phyloP scores from a whole-genome alignment of 2,888 invertebrate species.

The Microplitis manilae region DNA sequence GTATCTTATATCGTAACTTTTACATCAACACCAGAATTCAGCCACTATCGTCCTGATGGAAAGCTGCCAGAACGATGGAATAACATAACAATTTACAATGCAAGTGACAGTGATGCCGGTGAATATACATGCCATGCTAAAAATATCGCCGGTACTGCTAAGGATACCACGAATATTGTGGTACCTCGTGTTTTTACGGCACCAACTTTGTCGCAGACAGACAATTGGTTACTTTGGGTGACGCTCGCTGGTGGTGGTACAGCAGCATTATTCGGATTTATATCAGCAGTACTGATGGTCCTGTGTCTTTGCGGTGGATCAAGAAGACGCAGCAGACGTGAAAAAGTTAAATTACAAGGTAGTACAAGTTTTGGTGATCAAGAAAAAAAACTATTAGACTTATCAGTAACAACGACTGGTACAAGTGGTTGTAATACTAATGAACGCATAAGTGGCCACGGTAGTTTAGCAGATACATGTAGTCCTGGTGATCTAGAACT shows the following conservation, averaged over 20 bases:
- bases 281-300: conserved; percentile 76
- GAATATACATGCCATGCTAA: conserved; percentile 87
- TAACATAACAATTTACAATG: conserved; percentile 87
- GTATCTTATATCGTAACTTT: conserved; percentile 48
- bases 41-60: conserved; percentile 56
- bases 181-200: conserved; percentile 82
- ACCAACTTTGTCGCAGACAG: conserved; percentile 83
- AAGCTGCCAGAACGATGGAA: conserved; percentile 77
- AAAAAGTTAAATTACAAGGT: conserved; percentile 81
- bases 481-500: conserved; percentile 65
- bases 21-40: conserved; percentile 58
- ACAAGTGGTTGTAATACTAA: conserved; percentile 69
- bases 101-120: conserved; percentile 86
- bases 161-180: conserved; percentile 76
- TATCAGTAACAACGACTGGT: conserved; percentile 80
- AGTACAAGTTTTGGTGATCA: conserved; percentile 90
- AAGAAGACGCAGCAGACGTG: conserved; percentile 72
- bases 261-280: conserved; percentile 77
- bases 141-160: conserved; percentile 75
- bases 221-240: conserved; percentile 81
- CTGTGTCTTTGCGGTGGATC: conserved; percentile 74
- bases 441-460: conserved; percentile 60
- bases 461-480: conserved; percentile 61
- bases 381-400: conserved; percentile 88
- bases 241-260: conserved; percentile 82